Conservation (phyloP, 2,888 invertebrate genomes). For the Ashinkailepas kermadecensis region DNA sequence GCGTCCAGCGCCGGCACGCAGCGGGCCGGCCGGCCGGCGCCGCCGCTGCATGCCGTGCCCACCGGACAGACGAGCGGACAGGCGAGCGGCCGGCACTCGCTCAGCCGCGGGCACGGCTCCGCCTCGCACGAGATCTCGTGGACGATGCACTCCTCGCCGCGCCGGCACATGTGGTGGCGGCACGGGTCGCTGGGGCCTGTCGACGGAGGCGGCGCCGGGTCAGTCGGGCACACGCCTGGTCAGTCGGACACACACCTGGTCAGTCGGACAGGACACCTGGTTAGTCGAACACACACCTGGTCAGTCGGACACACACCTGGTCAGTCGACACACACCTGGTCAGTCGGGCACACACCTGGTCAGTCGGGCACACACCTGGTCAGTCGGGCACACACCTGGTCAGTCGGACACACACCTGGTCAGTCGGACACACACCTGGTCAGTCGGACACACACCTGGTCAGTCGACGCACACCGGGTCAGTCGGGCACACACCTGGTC, state of each 20-base stretch:
- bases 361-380: too few relatives aligned
- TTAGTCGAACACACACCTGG: too few relatives aligned
- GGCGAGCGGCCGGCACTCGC: background rate
- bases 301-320: too few relatives aligned
- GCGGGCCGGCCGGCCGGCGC: too few relatives aligned
- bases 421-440: too few relatives aligned
- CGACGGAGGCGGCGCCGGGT: background rate
- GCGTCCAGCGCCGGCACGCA: background rate
- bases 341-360: too few relatives aligned
- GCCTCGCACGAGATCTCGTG: background rate
- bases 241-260: background rate
- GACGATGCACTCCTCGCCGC: background rate
- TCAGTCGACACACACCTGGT: too few relatives aligned
- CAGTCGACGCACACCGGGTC: too few relatives aligned
- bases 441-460: too few relatives aligned
- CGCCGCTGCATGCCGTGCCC: background rate
- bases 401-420: too few relatives aligned
- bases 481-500: too few relatives aligned
- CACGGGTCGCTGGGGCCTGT: background rate
- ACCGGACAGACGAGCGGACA: background rate
- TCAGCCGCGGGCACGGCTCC: background rate
- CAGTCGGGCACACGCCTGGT: background rate
- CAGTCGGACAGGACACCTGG: background rate
- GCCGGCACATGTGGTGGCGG: background rate
- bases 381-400: too few relatives aligned